Percentiles rank a stretch among this genome's conserved stretches.
These are phyloP conservation scores for Zalophus californianus DNA, from an alignment of 2,797 vertebrate genomes.

Conservation along the genomic window DNA sequence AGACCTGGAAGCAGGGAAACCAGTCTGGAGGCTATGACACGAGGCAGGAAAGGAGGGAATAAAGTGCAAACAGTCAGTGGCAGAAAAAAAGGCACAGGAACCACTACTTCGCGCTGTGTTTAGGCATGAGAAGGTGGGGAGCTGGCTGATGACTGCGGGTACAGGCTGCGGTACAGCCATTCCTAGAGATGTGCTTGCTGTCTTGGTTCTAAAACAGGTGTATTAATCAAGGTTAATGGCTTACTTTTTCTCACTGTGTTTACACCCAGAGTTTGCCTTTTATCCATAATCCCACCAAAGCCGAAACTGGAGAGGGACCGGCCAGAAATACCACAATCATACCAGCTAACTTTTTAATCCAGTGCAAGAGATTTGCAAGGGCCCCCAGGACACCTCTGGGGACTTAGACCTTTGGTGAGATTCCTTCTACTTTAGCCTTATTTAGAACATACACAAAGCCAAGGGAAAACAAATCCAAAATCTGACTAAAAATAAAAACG, in stretches of 20 bases:
- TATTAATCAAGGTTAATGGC: background rate
- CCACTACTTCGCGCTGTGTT: too few relatives aligned
- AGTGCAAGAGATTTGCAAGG: background rate
- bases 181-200: background rate
- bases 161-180: accelerated
- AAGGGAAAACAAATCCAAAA: conserved; percentile 8
- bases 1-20: background rate
- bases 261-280: background rate
- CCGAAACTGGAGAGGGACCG: background rate
- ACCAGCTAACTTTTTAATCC: background rate
- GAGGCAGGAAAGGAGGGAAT: background rate
- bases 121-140: background rate
- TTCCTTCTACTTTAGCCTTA: background rate
- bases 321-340: background rate
- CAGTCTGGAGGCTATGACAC: background rate
- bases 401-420: background rate
- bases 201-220: background rate
- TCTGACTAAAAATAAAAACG: conserved; percentile 27
- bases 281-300: background rate
- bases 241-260: background rate
- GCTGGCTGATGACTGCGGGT: background rate
- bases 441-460: background rate
- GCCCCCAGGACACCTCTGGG: background rate
- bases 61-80: background rate
- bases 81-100: background rate